phyloP scores from a whole-genome alignment of 2,797 vertebrate species.

The Sebastiscus tertius region DNA sequence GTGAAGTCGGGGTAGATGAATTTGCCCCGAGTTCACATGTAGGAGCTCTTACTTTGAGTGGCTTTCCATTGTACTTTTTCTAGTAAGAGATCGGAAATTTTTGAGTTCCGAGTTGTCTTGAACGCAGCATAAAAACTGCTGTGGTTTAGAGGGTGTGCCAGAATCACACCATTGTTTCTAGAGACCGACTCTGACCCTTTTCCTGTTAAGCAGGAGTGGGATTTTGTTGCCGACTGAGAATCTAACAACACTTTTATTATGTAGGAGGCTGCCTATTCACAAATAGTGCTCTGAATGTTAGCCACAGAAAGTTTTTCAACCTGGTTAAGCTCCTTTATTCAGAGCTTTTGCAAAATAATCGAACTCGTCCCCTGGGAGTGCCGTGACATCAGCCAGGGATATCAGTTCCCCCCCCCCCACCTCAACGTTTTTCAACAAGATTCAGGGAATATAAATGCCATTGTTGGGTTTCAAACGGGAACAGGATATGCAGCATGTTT shows the following conservation, averaged over 20 bases:
- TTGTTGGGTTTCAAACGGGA: slow-evolving; percentile 32
- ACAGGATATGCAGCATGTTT: slow-evolving; percentile 6
- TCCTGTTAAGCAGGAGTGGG: slow-evolving; percentile 9
- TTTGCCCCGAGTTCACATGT: no score
- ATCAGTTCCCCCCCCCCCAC: not conserved
- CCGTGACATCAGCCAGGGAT: not conserved
- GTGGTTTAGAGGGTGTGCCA: slow-evolving; percentile 7
- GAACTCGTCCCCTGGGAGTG: not conserved
- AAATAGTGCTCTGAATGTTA: not conserved
- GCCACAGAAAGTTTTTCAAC: not conserved
- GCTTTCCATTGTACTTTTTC: no score
- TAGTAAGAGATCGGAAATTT: not conserved
- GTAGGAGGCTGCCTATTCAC: not conserved
- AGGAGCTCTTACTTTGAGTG: no score
- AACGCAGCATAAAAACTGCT: not conserved
- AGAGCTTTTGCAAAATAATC: not conserved
- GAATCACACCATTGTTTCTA: slow-evolving; percentile 18
- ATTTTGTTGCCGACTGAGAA: not conserved
- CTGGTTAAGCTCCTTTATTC: not conserved
- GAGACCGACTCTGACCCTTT: not conserved
- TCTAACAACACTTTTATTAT: not conserved
- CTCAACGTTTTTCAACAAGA: not conserved
- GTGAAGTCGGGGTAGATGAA: no score
- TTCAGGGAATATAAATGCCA: slow-evolving; percentile 3
- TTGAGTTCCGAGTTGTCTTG: not conserved